Conservation (phyloP, 2,888 invertebrate genomes). For the Nomada ferruginata region DNA sequence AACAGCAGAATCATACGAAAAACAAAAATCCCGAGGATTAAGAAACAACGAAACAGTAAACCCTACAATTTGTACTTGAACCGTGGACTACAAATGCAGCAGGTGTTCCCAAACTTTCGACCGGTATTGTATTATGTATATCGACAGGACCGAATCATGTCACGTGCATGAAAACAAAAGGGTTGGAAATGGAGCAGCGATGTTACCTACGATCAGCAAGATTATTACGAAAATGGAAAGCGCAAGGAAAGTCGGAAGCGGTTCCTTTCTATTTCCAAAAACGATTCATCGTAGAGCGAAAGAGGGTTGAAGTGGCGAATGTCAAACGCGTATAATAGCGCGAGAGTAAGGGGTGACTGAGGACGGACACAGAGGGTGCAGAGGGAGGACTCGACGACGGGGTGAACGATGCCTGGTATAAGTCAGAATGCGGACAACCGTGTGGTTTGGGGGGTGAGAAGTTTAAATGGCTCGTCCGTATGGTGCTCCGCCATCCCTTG, state of each 20-base stretch:
- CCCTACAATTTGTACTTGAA: too few relatives aligned
- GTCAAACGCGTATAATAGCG: slow-evolving; percentile 75
- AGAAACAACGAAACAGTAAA: too few relatives aligned
- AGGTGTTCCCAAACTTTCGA: too few relatives aligned
- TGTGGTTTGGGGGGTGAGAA: slow-evolving; percentile 83
- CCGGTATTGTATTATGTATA: too few relatives aligned
- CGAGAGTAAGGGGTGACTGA: slow-evolving; percentile 56
- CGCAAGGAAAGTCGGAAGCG: background rate
- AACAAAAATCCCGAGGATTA: too few relatives aligned
- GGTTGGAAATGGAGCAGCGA: too few relatives aligned
- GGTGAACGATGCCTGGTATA: slow-evolving; percentile 83
- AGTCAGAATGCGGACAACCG: slow-evolving; percentile 84
- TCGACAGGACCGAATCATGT: too few relatives aligned
- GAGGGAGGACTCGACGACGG: slow-evolving; percentile 74
- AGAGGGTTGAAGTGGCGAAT: slow-evolving; percentile 74
- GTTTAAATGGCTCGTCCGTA: slow-evolving; percentile 84
- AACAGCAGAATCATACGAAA: too few relatives aligned
- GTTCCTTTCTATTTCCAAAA: slow-evolving; percentile 31
- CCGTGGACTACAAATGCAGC: too few relatives aligned
- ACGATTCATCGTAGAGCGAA: slow-evolving; percentile 53
- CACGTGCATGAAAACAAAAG: too few relatives aligned
- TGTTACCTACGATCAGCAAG: too few relatives aligned
- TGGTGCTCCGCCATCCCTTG: slow-evolving; percentile 79
- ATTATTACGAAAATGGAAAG: background rate
- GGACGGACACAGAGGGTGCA: slow-evolving; percentile 61